Conservation (phyloP, 2,888 invertebrate species). For the Folsomia manolachei region DNA sequence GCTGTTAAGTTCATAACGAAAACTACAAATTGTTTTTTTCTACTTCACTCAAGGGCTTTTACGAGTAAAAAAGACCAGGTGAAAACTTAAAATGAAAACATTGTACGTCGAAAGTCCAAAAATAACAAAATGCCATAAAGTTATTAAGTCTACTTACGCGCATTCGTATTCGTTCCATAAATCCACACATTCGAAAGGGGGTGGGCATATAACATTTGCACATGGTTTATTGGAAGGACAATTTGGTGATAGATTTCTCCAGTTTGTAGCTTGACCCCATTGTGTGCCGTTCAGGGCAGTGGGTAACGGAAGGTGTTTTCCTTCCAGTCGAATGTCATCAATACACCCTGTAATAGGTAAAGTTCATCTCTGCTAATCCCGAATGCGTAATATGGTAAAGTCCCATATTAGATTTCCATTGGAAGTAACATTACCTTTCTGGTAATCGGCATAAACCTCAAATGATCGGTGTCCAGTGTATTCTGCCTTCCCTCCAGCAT, state of each 20-base stretch:
- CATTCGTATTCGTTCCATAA: slow-evolving; percentile 98
- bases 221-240: slow-evolving; percentile 95
- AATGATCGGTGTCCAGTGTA: slow-evolving; percentile 91
- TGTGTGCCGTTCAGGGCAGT: slow-evolving; percentile 93
- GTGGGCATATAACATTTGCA: slow-evolving; percentile 87
- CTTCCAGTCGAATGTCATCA: slow-evolving; percentile 83
- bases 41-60: neutral
- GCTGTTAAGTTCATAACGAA: neutral
- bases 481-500: slow-evolving; percentile 92
- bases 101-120: neutral
- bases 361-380: neutral
- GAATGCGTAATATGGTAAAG: neutral
- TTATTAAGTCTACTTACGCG: slow-evolving; percentile 90
- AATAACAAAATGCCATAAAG: neutral
- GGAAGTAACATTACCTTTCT: slow-evolving; percentile 81
- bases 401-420: neutral
- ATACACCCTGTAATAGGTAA: slow-evolving; percentile 60
- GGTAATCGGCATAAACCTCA: slow-evolving; percentile 91
- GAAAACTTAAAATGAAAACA: neutral
- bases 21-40: neutral
- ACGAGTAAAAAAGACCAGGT: neutral
- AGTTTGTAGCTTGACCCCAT: slow-evolving; percentile 64
- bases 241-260: slow-evolving; percentile 71
- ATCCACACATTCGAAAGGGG: slow-evolving; percentile 87
- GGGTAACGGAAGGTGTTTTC: slow-evolving; percentile 88